Percentiles rank a stretch among this genome's conserved stretches.
These are phyloP conservation scores for Eilema caniola DNA, from an alignment of 2,888 invertebrate species.

Conservation along the genomic window DNA sequence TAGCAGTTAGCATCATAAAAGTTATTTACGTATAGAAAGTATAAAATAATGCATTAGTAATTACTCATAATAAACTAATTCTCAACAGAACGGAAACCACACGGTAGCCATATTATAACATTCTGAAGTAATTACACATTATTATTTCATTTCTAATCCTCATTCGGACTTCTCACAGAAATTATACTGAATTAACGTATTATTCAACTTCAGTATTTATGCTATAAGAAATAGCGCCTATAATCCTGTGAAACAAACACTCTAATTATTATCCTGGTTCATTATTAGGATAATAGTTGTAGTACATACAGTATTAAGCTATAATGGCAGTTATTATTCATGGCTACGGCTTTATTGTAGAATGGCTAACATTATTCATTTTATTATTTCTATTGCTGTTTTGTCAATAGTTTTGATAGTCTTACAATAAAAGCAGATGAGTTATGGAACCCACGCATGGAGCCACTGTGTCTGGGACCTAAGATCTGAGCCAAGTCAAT, in stretches of 20 bases:
- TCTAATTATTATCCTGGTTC: neutral
- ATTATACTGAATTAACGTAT: neutral
- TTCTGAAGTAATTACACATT: slow-evolving; percentile 6
- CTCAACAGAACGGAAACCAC: neutral
- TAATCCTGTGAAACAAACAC: neutral
- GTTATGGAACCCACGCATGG: too few relatives aligned
- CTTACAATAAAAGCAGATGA: too few relatives aligned
- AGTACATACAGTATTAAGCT: neutral
- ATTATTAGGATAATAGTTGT: neutral
- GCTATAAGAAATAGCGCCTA: neutral
- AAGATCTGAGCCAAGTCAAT: too few relatives aligned
- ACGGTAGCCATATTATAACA: neutral
- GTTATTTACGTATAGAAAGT: neutral
- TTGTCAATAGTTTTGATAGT: too few relatives aligned
- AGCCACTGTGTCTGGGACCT: too few relatives aligned
- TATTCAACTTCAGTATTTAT: neutral
- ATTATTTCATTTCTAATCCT: neutral
- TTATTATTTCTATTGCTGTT: too few relatives aligned
- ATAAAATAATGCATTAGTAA: neutral
- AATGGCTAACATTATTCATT: neutral
- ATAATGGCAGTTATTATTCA: neutral
- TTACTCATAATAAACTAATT: neutral
- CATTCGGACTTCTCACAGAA: neutral
- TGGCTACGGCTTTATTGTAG: neutral
- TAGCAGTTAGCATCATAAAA: too few relatives aligned